phyloP scores from a whole-genome alignment of 2,113 vertebrate species.

The Progne subis region DNA sequence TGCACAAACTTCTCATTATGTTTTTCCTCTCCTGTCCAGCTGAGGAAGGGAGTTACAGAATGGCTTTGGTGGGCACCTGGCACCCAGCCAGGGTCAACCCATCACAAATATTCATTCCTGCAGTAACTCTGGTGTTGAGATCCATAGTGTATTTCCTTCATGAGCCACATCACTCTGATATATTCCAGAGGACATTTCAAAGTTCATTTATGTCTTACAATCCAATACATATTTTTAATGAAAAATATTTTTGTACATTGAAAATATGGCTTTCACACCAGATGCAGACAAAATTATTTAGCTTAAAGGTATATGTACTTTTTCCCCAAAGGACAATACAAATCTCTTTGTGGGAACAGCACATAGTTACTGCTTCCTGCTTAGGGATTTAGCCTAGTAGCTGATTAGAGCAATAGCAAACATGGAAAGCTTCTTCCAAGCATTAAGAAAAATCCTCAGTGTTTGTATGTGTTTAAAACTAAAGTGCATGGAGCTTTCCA shows the following conservation, averaged over 20 bases:
- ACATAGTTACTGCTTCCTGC: neutral
- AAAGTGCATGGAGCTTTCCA: conserved; percentile 53
- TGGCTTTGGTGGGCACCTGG: neutral
- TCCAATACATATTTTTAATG: neutral
- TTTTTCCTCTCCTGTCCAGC: neutral
- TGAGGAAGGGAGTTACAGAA: neutral
- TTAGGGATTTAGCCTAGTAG: neutral
- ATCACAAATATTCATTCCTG: neutral
- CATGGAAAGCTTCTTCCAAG: conserved; percentile 22
- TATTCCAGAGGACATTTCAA: neutral
- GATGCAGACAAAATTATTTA: neutral
- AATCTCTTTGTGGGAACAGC: neutral
- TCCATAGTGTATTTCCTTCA: neutral
- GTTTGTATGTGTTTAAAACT: conserved; percentile 53
- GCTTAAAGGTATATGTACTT: neutral
- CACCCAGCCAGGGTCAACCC: neutral
- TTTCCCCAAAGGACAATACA: neutral
- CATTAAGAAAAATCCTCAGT: conserved; percentile 35
- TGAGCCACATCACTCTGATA: neutral
- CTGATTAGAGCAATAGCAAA: conserved; percentile 20
- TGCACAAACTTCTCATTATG: neutral
- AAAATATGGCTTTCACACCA: neutral
- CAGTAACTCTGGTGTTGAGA: neutral
- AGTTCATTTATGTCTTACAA: neutral
- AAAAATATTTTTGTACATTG: neutral